Evolutionary conservation across 2,797 vertebrate species (phyloP), one percentile per base, ranked within the genome.

Genomic region (Coregonus ussuriensis): DNA sequence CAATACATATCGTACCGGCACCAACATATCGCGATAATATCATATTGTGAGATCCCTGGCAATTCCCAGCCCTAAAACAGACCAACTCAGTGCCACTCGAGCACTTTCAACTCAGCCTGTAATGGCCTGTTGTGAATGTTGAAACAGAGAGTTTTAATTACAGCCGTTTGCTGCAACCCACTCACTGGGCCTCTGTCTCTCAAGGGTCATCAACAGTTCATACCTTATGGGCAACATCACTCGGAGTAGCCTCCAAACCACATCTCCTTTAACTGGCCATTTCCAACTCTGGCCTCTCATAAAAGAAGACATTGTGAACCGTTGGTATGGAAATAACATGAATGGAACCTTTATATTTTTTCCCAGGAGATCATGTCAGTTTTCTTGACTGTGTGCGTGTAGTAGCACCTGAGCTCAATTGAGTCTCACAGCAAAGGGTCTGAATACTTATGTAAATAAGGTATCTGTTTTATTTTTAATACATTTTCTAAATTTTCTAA

Each of bases 191-290:
- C 71, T 73, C 85, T 82, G 84, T 82, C 80, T 80, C 56, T 6
- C 62, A 4, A n/a, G 74, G 89, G 88, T 91, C 88, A 90, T 53
- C 9, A 71, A 76, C 82, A 88, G 89, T 86, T 91, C 91, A 91
- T 71, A 83, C 82, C 80, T 89, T 80, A 76, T 72, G 51, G 79
- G 75, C 75, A 87, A 81, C 82, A 80, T 85, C 68, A 85, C 74
- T 83, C 77, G 75, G 51, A 29, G 81, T 67, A 47, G 47, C 85
- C 79, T 85, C 77, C 72, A 85, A 85, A 84, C 87, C 91, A 83
- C 88, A 87, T 91, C 86, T 88, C 87, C 79, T 88, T 75, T 41
- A 73, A 82, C 74, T 37, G 74, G 54, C 66, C 72, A 75, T 31
- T 74, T 54, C 74, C 68, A 62, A 78, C 77, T 79, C 75, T 70